phyloP scores from a whole-genome alignment of 2,797 vertebrate species.

The Mus minutoides region DNA sequence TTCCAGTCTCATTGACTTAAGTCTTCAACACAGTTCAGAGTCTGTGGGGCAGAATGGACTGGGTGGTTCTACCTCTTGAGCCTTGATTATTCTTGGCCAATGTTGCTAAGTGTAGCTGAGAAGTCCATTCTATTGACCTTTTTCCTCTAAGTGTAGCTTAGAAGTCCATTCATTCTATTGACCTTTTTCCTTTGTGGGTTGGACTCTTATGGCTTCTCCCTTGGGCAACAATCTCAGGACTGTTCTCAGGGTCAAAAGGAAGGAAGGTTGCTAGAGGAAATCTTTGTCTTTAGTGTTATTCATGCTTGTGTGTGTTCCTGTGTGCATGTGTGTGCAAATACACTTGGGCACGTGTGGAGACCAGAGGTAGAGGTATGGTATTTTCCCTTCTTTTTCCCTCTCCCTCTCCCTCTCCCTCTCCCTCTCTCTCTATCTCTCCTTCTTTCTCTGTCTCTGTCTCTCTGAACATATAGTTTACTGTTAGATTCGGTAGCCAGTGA shows the following conservation, averaged over 20 bases:
- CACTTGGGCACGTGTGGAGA: neutral
- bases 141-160: neutral
- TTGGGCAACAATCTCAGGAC: neutral
- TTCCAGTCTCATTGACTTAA: neutral
- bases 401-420: neutral
- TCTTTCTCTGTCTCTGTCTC: neutral
- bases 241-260: neutral
- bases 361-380: neutral
- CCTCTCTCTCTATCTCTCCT: no score
- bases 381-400: neutral
- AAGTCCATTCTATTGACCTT: neutral
- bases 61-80: neutral
- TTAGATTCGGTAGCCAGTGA: neutral
- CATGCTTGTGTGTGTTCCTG: neutral
- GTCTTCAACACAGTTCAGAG: conserved; percentile 6
- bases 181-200: neutral
- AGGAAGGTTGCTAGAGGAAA: neutral
- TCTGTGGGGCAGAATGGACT: neutral
- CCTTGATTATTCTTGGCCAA: conserved; percentile 36
- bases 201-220: neutral
- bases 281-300: conserved; percentile 29
- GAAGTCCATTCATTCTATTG: neutral
- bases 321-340: neutral
- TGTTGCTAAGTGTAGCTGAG: neutral
- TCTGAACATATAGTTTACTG: neutral